Conservation (phyloP, 1,140 invertebrate species). For the Choristoneura fumiferana region DNA sequence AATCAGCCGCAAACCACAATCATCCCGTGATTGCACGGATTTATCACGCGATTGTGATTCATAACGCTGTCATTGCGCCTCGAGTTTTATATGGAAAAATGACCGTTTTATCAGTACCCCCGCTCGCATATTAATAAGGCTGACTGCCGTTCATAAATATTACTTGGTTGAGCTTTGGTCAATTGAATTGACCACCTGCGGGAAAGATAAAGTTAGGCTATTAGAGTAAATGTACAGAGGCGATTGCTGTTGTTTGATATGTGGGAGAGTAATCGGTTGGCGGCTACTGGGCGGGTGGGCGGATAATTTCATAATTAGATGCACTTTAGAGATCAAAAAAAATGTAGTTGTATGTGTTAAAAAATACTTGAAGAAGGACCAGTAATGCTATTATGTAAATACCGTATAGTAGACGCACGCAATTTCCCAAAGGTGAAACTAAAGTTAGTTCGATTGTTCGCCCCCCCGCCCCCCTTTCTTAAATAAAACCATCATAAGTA, state of each 20-base stretch:
- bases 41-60: conserved; percentile 39
- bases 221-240: conserved; percentile 8
- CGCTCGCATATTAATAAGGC: conserved; percentile 67
- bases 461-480: too few relatives aligned
- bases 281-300: too few relatives aligned
- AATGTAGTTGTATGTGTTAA: too few relatives aligned
- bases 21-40: conserved; percentile 22
- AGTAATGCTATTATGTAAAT: too few relatives aligned
- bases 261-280: neutral
- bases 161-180: conserved; percentile 38
- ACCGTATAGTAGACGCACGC: too few relatives aligned
- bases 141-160: conserved; percentile 54
- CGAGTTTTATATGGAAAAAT: conserved; percentile 63
- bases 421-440: too few relatives aligned
- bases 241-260: conserved; percentile 4
- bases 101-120: conserved; percentile 52
- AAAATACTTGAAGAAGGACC: too few relatives aligned
- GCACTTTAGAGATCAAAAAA: too few relatives aligned
- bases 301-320: too few relatives aligned
- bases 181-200: conserved; percentile 15
- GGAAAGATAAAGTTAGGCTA: conserved; percentile 12
- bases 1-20: neutral
- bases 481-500: too few relatives aligned
- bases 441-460: too few relatives aligned
- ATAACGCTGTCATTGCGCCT: conserved; percentile 25